Evolutionary conservation across 2,113 vertebrate species (phyloP).

Genomic region (Gadus chalcogrammus): DNA sequence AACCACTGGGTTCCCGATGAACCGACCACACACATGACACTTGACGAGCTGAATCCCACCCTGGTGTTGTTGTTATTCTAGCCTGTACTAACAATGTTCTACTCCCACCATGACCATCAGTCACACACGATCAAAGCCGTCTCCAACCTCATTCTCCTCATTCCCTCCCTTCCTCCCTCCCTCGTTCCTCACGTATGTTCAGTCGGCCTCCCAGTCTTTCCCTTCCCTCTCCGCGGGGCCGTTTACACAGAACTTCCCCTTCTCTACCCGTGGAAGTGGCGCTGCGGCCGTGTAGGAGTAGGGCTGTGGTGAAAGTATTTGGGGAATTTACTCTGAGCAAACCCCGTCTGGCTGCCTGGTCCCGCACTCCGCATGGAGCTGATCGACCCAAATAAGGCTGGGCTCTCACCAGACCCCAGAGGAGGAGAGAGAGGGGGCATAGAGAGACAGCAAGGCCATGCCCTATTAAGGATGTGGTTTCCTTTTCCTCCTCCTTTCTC

Average conservation of each 20-base stretch:
- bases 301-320: slow-evolving; percentile 70
- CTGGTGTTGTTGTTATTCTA: too few relatives aligned
- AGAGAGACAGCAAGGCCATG: slow-evolving; percentile 66
- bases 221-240: neutral
- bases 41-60: too few relatives aligned
- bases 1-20: too few relatives aligned
- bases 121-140: neutral
- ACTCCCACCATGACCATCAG: too few relatives aligned
- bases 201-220: neutral
- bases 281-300: slow-evolving; percentile 27
- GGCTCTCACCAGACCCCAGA: slow-evolving; percentile 39
- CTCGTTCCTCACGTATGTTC: slow-evolving; percentile 8
- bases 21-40: too few relatives aligned
- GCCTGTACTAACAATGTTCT: too few relatives aligned
- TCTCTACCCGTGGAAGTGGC: slow-evolving; percentile 13
- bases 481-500: slow-evolving; percentile 46
- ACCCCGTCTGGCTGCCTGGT: slow-evolving; percentile 51
- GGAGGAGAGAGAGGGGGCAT: slow-evolving; percentile 19
- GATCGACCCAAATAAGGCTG: slow-evolving; percentile 74
- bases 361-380: slow-evolving; percentile 31
- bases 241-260: neutral
- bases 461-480: slow-evolving; percentile 71
- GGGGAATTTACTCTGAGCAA: slow-evolving; percentile 81
- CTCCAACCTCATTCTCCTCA: neutral
- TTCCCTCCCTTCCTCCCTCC: neutral